Conservation (phyloP, 2,797 vertebrate genomes). For the Heteromormyrus szaboi region DNA sequence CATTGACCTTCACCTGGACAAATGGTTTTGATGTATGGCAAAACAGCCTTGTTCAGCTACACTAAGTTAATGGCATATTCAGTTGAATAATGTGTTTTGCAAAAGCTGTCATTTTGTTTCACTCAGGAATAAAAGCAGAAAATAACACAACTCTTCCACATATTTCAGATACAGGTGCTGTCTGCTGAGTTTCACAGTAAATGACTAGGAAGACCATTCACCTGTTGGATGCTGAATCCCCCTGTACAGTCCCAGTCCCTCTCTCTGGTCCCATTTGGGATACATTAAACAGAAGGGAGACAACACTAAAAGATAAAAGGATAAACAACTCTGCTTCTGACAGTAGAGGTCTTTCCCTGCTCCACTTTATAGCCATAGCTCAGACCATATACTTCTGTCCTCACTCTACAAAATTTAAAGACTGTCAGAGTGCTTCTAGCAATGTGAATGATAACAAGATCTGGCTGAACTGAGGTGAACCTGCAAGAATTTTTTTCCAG, state of each 20-base stretch:
- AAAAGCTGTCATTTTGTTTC: background rate
- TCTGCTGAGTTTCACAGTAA: conserved; percentile 19
- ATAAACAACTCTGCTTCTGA: conserved; percentile 21
- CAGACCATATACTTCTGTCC: conserved; percentile 14
- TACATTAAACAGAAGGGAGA: background rate
- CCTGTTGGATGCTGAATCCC: conserved; percentile 26
- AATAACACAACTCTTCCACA: conserved; percentile 31
- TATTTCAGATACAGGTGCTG: conserved; percentile 21
- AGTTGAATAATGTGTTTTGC: background rate
- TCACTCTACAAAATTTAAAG: conserved; percentile 19
- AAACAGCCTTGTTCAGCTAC: background rate
- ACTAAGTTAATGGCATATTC: background rate
- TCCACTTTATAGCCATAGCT: conserved; percentile 15
- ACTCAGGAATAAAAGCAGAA: conserved; percentile 26
- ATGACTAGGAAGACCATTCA: conserved; percentile 23
- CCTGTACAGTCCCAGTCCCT: conserved; percentile 1
- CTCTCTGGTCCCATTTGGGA: conserved; percentile 20
- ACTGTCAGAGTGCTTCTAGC: conserved; percentile 16
- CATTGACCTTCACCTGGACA: background rate
- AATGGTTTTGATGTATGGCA: background rate
- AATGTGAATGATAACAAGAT: conserved; percentile 13
- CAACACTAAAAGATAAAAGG: conserved; percentile 18
- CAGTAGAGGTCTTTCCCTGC: conserved; percentile 5
- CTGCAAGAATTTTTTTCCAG: conserved; percentile 6
- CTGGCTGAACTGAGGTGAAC: background rate